Evolutionary conservation across 2,888 invertebrate species (phyloP), one percentile per base, ranked within the genome.

Genomic region (Drosophila dives): DNA sequence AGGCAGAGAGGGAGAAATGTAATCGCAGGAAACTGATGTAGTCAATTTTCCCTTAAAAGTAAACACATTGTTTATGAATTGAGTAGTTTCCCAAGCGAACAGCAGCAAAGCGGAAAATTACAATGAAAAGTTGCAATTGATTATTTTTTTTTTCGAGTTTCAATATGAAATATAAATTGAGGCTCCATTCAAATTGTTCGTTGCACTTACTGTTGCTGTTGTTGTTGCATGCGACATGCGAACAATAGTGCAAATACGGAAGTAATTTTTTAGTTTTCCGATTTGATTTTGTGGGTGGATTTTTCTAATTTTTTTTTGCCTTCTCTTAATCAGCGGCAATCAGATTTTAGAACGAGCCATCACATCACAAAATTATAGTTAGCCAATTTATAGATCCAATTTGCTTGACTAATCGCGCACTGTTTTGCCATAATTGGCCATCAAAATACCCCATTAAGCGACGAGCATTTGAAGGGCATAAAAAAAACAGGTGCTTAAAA

Each of bases 171-270:
- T 75, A 80, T 75, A 55, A 77, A 60, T 67, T 54, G 32, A 60
- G 53, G 38, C 75, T 55, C 38, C 32, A 56, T 68, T 60, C 32
- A n/a, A 64, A 36, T 32, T 70, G 42, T 54, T 58, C 23, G 36
- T 29, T 55, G 55, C 36, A 38, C n/a, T 63, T 53, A 33, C 38
- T 59, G n/a, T 40, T 71, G 26, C 58, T 61, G 26, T 60, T 61
- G 6, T 40, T 50, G 34, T 72, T 77, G 77, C 78, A 78, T 78
- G 78, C 69, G 73, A 78, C 78, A 78, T 80, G 78, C 81, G 23
- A 76, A 67, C 80, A 76, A 75, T 80, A 29, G 54, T 61, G 11
- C 20, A 58, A 80, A 51, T 67, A 45, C 77, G 80, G 77, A 80
- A 77, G 72, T 64, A n/a, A 15, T 38, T 56, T 75, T 11, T 53